Conservation (phyloP, 2,797 vertebrate species). For the Sebastes taczanowskii region DNA sequence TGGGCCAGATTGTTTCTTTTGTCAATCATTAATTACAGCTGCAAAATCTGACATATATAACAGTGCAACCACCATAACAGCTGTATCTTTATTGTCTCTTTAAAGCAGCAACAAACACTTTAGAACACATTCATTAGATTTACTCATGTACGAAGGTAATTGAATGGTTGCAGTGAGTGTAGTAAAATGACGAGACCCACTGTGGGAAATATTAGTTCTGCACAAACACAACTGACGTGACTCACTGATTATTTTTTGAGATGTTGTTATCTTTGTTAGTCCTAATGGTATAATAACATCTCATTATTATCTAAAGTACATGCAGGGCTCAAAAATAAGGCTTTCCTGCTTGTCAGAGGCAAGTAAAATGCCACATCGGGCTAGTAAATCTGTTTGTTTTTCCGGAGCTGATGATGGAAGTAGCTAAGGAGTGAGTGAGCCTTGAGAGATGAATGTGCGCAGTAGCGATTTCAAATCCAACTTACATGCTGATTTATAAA, state of each 20-base stretch:
- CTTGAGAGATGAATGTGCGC: too few species aligned
- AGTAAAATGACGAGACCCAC: background rate
- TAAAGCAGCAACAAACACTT: background rate
- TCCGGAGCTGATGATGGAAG: too few species aligned
- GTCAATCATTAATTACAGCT: background rate
- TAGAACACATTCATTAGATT: background rate
- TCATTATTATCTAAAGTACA: background rate
- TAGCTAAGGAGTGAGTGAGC: too few species aligned
- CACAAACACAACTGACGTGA: background rate
- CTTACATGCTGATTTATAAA: background rate
- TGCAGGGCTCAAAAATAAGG: background rate
- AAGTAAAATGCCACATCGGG: too few species aligned
- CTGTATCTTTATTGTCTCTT: background rate
- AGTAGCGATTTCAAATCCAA: background rate
- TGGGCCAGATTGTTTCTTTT: background rate
- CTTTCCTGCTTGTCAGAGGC: too few species aligned
- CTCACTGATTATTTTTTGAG: background rate
- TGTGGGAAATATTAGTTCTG: background rate
- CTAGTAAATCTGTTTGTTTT: too few species aligned
- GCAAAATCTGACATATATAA: background rate
- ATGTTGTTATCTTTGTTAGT: background rate
- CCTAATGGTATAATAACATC: background rate
- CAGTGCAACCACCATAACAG: background rate
- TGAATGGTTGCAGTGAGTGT: background rate
- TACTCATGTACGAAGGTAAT: conserved; percentile 16